These are phyloP conservation scores for Linepithema humile DNA, from an alignment of 1,140 invertebrate genomes.

Conservation along the genomic window DNA sequence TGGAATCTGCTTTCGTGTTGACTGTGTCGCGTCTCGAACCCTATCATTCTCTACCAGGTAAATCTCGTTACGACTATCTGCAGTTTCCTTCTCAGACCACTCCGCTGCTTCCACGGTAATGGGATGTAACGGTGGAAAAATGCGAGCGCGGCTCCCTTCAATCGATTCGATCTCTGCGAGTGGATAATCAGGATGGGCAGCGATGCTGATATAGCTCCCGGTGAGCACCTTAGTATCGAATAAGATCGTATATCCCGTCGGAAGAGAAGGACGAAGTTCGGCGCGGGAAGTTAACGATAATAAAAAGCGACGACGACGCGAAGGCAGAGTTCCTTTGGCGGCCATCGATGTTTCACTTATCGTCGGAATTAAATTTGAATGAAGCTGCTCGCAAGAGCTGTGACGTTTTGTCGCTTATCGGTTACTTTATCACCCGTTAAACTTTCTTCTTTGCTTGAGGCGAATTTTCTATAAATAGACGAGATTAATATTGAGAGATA, in stretches of 20 bases:
- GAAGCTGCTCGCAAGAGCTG: conserved; percentile 30
- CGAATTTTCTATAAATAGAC: background rate
- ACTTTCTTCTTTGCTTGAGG: conserved; percentile 20
- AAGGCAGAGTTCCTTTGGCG: conserved; percentile 16
- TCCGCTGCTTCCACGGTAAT: conserved; percentile 55
- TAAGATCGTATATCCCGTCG: conserved; percentile 52
- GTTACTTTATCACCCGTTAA: conserved; percentile 46
- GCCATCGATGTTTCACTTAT: conserved; percentile 54
- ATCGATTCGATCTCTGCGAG: conserved; percentile 49
- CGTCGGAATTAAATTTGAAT: conserved; percentile 49
- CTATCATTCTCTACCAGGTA: conserved; percentile 58
- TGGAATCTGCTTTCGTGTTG: conserved; percentile 52
- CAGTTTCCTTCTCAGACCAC: conserved; percentile 14
- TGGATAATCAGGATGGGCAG: conserved; percentile 66
- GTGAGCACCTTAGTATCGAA: conserved; percentile 52
- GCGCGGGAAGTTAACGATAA: conserved; percentile 43
- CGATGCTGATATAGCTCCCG: conserved; percentile 55
- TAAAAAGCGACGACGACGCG: conserved; percentile 47
- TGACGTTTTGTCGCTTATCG: conserved; percentile 46
- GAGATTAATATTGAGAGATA: conserved; percentile 27
- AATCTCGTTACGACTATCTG: conserved; percentile 68
- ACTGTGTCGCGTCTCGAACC: conserved; percentile 50
- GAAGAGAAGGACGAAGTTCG: conserved; percentile 37
- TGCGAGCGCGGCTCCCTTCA: conserved; percentile 56
- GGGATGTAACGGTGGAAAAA: conserved; percentile 66